Base-by-base conservation (phyloP, 2,797 vertebrate species). In the Pangasius krempfi region DNA sequence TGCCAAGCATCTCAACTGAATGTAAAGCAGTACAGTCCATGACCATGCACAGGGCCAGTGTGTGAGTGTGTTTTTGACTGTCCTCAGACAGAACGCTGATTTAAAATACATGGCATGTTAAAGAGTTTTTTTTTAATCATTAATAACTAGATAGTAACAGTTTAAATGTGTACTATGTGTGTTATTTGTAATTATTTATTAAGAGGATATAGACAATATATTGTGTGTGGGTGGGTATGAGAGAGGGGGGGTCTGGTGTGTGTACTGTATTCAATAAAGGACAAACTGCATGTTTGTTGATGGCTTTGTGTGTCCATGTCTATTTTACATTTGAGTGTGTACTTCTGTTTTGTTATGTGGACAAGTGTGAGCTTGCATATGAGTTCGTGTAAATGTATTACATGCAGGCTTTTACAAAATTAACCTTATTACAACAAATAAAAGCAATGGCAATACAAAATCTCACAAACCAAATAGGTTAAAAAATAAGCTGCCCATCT, bases 271-370 rank as follows among this genome's bases (percentile, higher is more conserved):
- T 40, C 6, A 62, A 58, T 58, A 81, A 79, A 60, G 25, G 58
- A 83, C 40, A 83, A 64, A 47, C 58, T 83, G 37, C 14, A n/a
- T 47, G 25, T 64, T 83, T 83, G 54, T 18, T 47, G 60, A 83
- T 64, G 81, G 40, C 25, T 18, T 37, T 85, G 66, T 73, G 50
- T 86, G 66, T 88, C 37, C 79, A 10, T 85, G 73, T 86, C 40
- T 58, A 44, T 79, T 58, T 47, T 75, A 87, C 73, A 88, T 94
- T 89, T 92, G 92, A 50, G 79, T 73, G 72, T 85, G 82, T 85
- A 52, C 85, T 60, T 47, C 37, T 44, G 20, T 66, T 66, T 70
- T 76, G 72, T 47, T 44, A 27, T 44, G 25, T 12, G 33, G 8
- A 40, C 12, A 1, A 18, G 30, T 33, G 30, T 54, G 64, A 68